Base-by-base conservation (phyloP, 2,888 invertebrate species). In the Nudaria mundana region DNA sequence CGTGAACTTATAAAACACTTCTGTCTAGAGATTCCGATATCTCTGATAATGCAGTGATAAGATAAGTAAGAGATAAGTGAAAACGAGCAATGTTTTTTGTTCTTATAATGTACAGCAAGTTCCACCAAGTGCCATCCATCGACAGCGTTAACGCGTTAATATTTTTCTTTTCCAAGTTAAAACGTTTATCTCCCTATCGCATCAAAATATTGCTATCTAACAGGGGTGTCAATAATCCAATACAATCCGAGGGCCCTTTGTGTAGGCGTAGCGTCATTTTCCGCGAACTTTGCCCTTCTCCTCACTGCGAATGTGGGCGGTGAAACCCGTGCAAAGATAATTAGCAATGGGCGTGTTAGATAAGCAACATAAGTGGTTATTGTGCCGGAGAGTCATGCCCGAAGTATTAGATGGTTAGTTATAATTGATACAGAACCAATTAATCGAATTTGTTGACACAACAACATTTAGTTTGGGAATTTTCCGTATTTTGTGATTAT, bases 191-290 rank as follows among this genome's bases (percentile, higher is more conserved):
- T 13, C 13, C 5, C 30, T 20, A 26, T 41, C 29, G 38, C 37
- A 31, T 41, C 37, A 44, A 32, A 39, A 41, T 16, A 35, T 25
- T 36, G 28, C 41, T 43, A 51, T 32, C 15, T 40, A 48, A 36
- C 37, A 22, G 5, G 30, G 30, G 34, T 46, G 56, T 55, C 52
- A 59, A 56, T 58, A 56, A 46, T 30, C 41, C 18, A 12, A 15
- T 26, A 31, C 34, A 42, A 40, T 33, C 52, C 40, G 32, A 45
- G 32, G 52, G 56, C 59, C 59, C 59, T 59, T 55, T 52, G 30
- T 35, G 52, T 48, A 31, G 49, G 33, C 11, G 54, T 38, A 45
- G 33, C 11, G 54, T 38, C 23, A 26, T 40, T 42, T 31, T 41
- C 30, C 18, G 1, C 40, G 42, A 55, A 35, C 59, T 52, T 46